Evolutionary conservation across 2,888 invertebrate genomes (phyloP).

Genomic region (Tinea semifulvella): DNA sequence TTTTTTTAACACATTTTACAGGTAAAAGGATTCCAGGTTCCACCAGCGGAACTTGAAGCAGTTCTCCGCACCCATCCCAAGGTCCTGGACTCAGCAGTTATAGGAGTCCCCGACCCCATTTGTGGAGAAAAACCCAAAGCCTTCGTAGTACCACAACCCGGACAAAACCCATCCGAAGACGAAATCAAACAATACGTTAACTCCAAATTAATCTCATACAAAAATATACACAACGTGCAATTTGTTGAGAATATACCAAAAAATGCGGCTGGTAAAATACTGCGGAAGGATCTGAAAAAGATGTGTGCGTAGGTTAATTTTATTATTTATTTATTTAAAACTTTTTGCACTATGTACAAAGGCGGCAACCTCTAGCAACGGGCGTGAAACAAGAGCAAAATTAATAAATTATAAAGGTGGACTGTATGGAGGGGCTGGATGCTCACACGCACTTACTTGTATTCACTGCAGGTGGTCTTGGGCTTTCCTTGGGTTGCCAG

Average conservation of each 20-base stretch:
- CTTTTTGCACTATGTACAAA: too few relatives aligned
- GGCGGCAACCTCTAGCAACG: too few relatives aligned
- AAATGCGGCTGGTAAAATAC: slow-evolving; percentile 79
- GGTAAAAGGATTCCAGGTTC: slow-evolving; percentile 80
- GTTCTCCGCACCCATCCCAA: slow-evolving; percentile 76
- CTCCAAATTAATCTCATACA: slow-evolving; percentile 76
- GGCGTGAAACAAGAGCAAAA: too few relatives aligned
- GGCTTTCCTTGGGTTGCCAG: too few relatives aligned
- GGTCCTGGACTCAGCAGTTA: slow-evolving; percentile 83
- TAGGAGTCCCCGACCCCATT: slow-evolving; percentile 76
- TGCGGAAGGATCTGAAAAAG: slow-evolving; percentile 69
- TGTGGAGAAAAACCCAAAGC: slow-evolving; percentile 84
- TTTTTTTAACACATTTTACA: too few relatives aligned
- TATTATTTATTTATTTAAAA: too few relatives aligned
- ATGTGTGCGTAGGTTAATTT: slow-evolving; percentile 29
- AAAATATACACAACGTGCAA: slow-evolving; percentile 73
- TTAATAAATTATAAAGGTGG: too few relatives aligned
- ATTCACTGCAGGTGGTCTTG: too few relatives aligned
- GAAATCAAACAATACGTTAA: slow-evolving; percentile 73
- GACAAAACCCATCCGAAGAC: slow-evolving; percentile 47
- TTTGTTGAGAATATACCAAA: slow-evolving; percentile 77
- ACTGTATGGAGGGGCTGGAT: too few relatives aligned
- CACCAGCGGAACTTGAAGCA: slow-evolving; percentile 89
- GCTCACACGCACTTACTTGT: too few relatives aligned
- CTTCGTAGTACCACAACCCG: slow-evolving; percentile 68